Conservation (phyloP, 2,888 invertebrate genomes). For the Yponomeuta plumbellus region DNA sequence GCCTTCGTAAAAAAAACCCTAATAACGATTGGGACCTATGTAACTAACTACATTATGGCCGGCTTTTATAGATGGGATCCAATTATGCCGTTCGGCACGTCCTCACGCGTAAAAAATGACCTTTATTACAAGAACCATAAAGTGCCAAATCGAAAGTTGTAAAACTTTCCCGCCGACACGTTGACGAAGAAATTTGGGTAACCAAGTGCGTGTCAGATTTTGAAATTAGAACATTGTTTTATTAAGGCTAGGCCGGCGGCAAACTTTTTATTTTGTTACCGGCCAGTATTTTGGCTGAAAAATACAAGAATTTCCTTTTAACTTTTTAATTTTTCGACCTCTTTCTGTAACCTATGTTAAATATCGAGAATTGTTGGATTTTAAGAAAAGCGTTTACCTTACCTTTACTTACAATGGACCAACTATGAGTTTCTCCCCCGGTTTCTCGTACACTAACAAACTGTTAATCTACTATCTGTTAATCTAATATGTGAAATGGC, state of each 20-base stretch:
- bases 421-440: no score
- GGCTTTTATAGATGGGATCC: constrained; percentile 38
- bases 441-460: no score
- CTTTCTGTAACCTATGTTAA: background rate
- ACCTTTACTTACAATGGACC: no score
- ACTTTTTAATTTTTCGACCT: background rate
- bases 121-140: constrained; percentile 28
- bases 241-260: background rate
- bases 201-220: background rate
- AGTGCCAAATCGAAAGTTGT: constrained; percentile 33
- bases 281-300: background rate
- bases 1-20: constrained; percentile 35
- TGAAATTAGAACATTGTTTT: background rate
- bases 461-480: no score
- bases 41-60: constrained; percentile 18
- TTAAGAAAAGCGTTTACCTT: no score
- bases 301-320: background rate
- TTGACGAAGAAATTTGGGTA: background rate
- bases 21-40: constrained; percentile 35
- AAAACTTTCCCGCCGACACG: background rate
- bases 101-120: constrained; percentile 31
- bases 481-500: no score
- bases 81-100: constrained; percentile 43
- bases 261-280: background rate
- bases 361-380: background rate